Percentiles rank a stretch among this genome's conserved stretches.
Conservation (phyloP, 2,797 vertebrate species). For the Tangara arthus region DNA sequence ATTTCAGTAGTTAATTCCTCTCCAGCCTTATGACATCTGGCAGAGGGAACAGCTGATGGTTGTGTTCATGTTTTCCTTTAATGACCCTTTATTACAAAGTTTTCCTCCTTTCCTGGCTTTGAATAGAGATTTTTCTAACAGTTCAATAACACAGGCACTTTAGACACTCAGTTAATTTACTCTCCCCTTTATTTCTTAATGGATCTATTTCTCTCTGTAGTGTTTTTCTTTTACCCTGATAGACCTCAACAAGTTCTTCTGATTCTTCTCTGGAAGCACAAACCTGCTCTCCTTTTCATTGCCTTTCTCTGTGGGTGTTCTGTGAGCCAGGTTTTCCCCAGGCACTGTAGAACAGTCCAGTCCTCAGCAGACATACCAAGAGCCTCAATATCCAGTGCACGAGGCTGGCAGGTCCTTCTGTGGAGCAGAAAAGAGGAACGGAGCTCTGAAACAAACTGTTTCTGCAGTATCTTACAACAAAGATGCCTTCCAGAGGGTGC, state of each 20-base stretch:
- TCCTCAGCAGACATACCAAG: neutral
- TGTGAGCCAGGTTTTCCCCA: neutral
- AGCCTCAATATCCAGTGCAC: neutral
- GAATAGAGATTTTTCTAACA: conserved; percentile 46
- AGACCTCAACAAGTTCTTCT: neutral
- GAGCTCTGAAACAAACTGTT: neutral
- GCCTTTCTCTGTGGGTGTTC: neutral
- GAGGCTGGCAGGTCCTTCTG: neutral
- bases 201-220: conserved; percentile 9
- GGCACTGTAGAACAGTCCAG: neutral
- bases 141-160: conserved; percentile 42
- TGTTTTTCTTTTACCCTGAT: neutral
- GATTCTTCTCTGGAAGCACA: neutral
- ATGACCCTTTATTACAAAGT: conserved; percentile 26
- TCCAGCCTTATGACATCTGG: neutral
- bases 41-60: neutral
- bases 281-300: neutral
- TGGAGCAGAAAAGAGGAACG: neutral
- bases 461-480: neutral
- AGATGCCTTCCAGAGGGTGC: neutral
- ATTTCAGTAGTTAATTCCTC: neutral
- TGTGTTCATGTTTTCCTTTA: conserved; percentile 21
- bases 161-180: conserved; percentile 42
- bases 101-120: conserved; percentile 39
- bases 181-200: conserved; percentile 35